A percentile compares a stretch with the other conserved stretches of the same genome.
These are phyloP conservation scores for Helicolenus hilgendorfi DNA, from an alignment of 2,797 vertebrate species.

Conservation along the genomic window DNA sequence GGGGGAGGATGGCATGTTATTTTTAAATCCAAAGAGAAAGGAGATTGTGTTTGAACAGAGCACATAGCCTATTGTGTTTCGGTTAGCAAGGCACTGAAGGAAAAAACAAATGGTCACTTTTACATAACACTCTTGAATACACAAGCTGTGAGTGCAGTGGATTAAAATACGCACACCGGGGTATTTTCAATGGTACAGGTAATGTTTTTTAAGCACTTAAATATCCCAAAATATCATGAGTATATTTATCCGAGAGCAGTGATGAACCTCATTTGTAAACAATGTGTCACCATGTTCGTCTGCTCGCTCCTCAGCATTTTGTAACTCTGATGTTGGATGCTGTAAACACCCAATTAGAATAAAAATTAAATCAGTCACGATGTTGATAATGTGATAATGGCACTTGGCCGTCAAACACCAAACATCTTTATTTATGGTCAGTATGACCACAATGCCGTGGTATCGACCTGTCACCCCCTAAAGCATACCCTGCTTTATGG, in stretches of 20 bases:
- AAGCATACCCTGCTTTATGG: no score
- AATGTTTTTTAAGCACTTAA: slow-evolving; percentile 67
- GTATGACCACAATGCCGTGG: no score
- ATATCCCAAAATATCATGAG: slow-evolving; percentile 60
- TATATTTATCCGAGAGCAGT: slow-evolving; percentile 7
- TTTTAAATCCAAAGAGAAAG: slow-evolving; percentile 78
- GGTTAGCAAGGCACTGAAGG: slow-evolving; percentile 46
- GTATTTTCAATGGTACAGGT: slow-evolving; percentile 63
- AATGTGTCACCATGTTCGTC: slow-evolving; percentile 5
- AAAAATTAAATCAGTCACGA: not conserved
- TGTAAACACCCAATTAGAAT: not conserved
- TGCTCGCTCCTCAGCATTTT: not conserved
- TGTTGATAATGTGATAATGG: slow-evolving; percentile 21
- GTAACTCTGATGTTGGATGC: not conserved
- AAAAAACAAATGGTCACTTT: slow-evolving; percentile 65
- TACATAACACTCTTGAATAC: slow-evolving; percentile 76
- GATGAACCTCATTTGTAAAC: slow-evolving; percentile 27
- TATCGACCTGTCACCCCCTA: no score
- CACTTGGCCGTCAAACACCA: not conserved
- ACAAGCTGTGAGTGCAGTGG: slow-evolving; percentile 45
- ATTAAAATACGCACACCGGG: slow-evolving; percentile 62
- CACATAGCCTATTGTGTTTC: slow-evolving; percentile 68
- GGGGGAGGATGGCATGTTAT: slow-evolving; percentile 68
- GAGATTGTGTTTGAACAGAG: slow-evolving; percentile 66
- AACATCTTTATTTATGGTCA: not conserved